Evolutionary conservation across 2,797 vertebrate species (phyloP), one percentile per base, ranked within the genome.

Genomic region (Gymnodraco acuticeps): DNA sequence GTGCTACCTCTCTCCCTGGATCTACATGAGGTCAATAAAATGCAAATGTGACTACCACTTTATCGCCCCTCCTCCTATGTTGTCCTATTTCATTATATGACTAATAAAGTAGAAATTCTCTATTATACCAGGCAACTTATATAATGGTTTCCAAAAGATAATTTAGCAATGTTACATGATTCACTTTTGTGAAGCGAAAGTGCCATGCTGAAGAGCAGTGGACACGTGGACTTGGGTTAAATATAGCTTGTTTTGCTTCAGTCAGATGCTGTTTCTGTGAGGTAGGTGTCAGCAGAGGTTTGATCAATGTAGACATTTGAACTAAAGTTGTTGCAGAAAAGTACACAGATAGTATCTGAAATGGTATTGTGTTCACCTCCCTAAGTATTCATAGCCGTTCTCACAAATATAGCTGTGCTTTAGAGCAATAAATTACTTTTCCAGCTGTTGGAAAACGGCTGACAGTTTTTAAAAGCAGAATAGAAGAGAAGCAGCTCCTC

Each of bases 191-290:
- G 55, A 76, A 74, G 77, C 72, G 75, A 64, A 83, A 79, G 78
- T 72, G 65, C 67, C 54, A 61, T 0, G 5, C 63, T 86, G 48
- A 88, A 82, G 77, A 81, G 80, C 69, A 67, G 46, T 23, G 58
- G 58, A 82, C 81, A 83, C 13, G 58, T 76, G 47, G 73, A 81
- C 80, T 48, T 73, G 45, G 33, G 64, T 70, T 85, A 85, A 86
- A 89, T 87, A 77, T 88, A 87, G 73, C 77, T 55, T 84, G 70
- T 86, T 88, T 72, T 63, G 75, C 71, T 80, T 70, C 64, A 54
- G 63, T 81, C 47, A 59, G 75, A 86, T 47, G 60, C 64, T 65
- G 38, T 66, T 65, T 65, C 45, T 69, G 31, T 52, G 59, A 62
- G 54, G 59, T 74, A 69, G 52, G 58, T 74, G 64, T 74, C 54